phyloP scores from a whole-genome alignment of 2,888 invertebrate species.

The Meteorus colon region DNA sequence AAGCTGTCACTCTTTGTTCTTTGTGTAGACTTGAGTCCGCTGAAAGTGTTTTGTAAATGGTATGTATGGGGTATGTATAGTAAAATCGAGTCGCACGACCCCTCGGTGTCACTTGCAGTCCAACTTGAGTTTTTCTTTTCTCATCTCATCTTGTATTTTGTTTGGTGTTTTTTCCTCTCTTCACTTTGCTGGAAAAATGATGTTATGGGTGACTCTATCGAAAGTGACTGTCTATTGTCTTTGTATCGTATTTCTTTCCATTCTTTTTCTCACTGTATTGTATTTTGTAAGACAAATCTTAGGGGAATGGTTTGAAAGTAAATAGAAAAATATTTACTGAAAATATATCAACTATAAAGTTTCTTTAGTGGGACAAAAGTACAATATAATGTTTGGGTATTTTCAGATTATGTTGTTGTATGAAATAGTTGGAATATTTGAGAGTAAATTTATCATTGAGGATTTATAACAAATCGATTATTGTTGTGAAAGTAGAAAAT shows the following conservation, averaged over 20 bases:
- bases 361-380: background rate
- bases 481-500: no score
- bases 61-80: background rate
- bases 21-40: slow-evolving; percentile 10
- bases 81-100: background rate
- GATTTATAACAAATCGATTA: no score
- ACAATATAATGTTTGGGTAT: background rate
- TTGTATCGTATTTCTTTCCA: background rate
- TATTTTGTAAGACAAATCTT: background rate
- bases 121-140: slow-evolving; percentile 12
- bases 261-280: background rate
- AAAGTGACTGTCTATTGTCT: background rate
- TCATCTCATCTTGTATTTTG: background rate
- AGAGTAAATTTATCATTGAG: no score
- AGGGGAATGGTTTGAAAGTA: background rate
- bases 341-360: background rate
- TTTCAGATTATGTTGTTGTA: background rate
- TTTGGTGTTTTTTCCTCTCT: background rate
- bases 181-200: background rate
- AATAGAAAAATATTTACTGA: background rate
- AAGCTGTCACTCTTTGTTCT: slow-evolving; percentile 13
- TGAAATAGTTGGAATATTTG: no score
- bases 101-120: slow-evolving; percentile 26
- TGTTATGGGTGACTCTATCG: background rate
- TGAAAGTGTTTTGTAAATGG: slow-evolving; percentile 17